Conservation (phyloP, 1,140 invertebrate genomes). For the Hetaerina americana region DNA sequence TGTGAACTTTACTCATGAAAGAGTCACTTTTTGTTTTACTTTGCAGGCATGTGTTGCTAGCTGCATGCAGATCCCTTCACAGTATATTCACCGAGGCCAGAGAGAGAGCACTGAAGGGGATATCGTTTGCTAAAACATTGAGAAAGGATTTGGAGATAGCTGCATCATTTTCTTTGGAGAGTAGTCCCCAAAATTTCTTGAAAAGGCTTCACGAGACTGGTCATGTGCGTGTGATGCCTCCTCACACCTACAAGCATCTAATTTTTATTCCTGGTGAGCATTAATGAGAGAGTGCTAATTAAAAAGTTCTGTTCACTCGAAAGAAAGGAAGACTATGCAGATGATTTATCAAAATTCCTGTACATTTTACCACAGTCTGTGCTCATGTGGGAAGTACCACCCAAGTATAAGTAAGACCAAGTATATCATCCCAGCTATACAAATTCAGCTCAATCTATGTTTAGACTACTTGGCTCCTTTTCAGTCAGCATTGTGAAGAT, state of each 20-base stretch:
- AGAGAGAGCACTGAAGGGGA: conserved; percentile 63
- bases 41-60: conserved; percentile 45
- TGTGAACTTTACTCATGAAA: background rate
- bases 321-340: too few species aligned
- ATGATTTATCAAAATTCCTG: too few species aligned
- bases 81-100: conserved; percentile 59
- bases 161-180: conserved; percentile 31
- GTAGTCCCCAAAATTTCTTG: conserved; percentile 25
- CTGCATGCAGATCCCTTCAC: conserved; percentile 63
- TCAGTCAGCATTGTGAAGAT: too few species aligned
- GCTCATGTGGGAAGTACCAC: too few species aligned
- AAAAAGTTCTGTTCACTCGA: too few species aligned
- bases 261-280: conserved; percentile 33
- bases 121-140: conserved; percentile 66
- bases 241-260: conserved; percentile 27
- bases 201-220: conserved; percentile 27
- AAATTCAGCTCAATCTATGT: too few species aligned
- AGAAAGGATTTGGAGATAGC: conserved; percentile 50
- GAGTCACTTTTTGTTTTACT: background rate
- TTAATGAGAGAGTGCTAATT: too few species aligned
- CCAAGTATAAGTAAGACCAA: too few species aligned
- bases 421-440: too few species aligned
- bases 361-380: too few species aligned
- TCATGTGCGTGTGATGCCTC: conserved; percentile 30
- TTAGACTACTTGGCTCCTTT: too few species aligned